These are phyloP conservation scores for Sinotaia quadrata DNA, from an alignment of 2,888 invertebrate species.

Conservation along the genomic window DNA sequence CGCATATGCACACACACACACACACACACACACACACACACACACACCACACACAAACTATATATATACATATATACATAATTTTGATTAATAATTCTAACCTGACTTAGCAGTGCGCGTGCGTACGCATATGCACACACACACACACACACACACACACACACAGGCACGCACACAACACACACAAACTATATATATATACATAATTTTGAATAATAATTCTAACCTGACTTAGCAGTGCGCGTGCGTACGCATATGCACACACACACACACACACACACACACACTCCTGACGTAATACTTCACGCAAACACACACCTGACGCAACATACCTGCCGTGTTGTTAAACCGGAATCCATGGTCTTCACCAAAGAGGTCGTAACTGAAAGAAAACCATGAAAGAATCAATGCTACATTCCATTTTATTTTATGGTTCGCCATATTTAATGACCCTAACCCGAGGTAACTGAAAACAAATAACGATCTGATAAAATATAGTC, in stretches of 20 bases:
- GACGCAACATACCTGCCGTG: conserved; percentile 50
- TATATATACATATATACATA: conserved; percentile 3
- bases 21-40: conserved; percentile 13
- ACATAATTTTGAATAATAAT: not conserved
- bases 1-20: conserved; percentile 11
- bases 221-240: not conserved
- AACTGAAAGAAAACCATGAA: no score
- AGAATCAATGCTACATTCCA: no score
- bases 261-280: not conserved
- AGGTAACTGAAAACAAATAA: no score
- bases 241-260: not conserved
- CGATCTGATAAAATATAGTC: no score
- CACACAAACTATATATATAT: not conserved
- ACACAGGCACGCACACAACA: not conserved
- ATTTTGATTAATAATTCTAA: not conserved
- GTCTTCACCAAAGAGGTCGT: conserved; percentile 44
- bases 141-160: not conserved
- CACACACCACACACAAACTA: not conserved
- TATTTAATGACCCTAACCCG: no score
- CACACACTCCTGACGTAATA: not conserved
- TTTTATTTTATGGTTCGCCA: no score
- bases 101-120: not conserved
- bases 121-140: not conserved
- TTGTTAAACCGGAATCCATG: conserved; percentile 40
- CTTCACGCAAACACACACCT: not conserved